phyloP scores from a whole-genome alignment of 2,888 invertebrate species.

The Drosophila vallismaia region DNA sequence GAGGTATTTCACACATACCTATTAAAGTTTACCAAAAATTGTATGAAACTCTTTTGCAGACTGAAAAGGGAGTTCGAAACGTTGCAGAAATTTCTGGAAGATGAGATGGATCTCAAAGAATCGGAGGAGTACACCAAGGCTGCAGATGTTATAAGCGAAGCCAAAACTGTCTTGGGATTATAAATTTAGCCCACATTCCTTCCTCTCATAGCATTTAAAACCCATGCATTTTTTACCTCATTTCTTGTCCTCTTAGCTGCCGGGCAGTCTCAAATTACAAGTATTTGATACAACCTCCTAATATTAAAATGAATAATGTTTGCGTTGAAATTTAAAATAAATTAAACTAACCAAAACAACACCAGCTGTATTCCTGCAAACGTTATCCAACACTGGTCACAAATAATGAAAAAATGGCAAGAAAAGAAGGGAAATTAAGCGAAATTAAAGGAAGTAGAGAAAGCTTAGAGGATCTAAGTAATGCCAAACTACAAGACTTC shows the following conservation, averaged over 20 bases:
- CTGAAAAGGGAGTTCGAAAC: constrained; percentile 90
- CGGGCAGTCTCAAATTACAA: not conserved
- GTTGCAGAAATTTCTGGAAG: constrained; percentile 89
- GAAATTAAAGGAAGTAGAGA: constrained; percentile 52
- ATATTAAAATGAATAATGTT: constrained; percentile 1
- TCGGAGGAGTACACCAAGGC: constrained; percentile 89
- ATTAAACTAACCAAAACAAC: constrained; percentile 6
- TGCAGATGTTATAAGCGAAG: constrained; percentile 87
- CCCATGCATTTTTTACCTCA: constrained; percentile 2
- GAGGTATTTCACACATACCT: constrained; percentile 83
- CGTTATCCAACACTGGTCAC: constrained; percentile 49
- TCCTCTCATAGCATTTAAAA: constrained; percentile 10
- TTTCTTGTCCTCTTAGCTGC: constrained; percentile 6
- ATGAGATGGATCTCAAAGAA: constrained; percentile 91
- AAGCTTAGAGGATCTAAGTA: constrained; percentile 33
- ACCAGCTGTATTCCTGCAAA: constrained; percentile 13
- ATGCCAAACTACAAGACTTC: constrained; percentile 7
- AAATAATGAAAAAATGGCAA: constrained; percentile 49
- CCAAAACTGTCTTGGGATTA: constrained; percentile 83
- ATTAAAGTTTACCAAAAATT: not conserved
- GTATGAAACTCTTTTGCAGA: constrained; percentile 81
- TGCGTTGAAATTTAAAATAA: constrained; percentile 15
- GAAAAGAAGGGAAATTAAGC: constrained; percentile 37
- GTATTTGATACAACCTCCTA: not conserved
- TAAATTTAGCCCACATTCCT: constrained; percentile 19